phyloP scores from a whole-genome alignment of 2,113 vertebrate genomes.

The Riparia riparia region DNA sequence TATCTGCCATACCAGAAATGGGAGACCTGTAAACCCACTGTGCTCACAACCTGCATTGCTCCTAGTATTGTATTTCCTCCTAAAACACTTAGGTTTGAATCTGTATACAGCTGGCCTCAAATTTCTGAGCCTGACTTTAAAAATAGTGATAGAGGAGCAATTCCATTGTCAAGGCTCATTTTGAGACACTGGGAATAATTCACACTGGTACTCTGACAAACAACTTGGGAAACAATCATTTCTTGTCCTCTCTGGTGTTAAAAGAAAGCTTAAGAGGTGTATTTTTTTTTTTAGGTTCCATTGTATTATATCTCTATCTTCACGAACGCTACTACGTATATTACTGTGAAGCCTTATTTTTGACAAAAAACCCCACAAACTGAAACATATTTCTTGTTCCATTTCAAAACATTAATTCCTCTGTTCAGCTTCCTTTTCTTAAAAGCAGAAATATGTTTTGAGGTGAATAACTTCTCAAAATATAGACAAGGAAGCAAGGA shows the following conservation, averaged over 20 bases:
- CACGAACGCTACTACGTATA: background rate
- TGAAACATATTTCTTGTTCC: background rate
- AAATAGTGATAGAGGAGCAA: background rate
- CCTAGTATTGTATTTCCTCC: background rate
- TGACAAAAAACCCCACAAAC: accelerated
- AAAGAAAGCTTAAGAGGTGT: background rate
- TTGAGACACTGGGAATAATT: background rate
- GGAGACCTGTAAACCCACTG: background rate
- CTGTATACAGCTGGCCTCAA: background rate
- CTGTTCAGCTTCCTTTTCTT: background rate
- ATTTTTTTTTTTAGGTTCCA: background rate
- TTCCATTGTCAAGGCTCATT: background rate
- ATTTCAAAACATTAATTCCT: background rate
- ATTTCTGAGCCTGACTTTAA: background rate
- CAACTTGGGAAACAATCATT: background rate
- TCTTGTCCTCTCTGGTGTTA: background rate
- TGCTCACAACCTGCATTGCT: background rate
- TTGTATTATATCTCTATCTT: background rate
- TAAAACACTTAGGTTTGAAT: background rate
- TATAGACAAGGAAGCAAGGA: background rate
- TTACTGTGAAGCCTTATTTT: background rate
- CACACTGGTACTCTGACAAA: background rate
- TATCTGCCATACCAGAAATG: background rate
- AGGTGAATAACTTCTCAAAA: background rate
- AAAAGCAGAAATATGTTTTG: background rate